Conservation (phyloP, 2,888 invertebrate species). For the Argyresthia goedartella region DNA sequence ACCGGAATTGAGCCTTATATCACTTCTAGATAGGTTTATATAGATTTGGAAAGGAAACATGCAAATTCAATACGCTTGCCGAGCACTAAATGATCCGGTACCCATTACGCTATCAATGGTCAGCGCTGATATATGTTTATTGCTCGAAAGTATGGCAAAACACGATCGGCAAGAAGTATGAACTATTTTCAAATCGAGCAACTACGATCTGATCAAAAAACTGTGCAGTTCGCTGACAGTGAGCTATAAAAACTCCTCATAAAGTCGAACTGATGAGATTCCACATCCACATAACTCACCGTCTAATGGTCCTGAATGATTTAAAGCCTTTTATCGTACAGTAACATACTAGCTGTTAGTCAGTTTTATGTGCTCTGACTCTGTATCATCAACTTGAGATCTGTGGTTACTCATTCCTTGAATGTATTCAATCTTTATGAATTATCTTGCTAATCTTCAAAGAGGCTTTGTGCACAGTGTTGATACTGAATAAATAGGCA, state of each 20-base stretch:
- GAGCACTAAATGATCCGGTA: slow-evolving; percentile 50
- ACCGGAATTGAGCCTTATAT: slow-evolving; percentile 13
- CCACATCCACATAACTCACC: slow-evolving; percentile 62
- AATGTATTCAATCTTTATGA: too few species aligned
- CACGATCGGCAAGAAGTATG: slow-evolving; percentile 41
- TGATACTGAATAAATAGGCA: not conserved
- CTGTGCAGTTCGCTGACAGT: slow-evolving; percentile 50
- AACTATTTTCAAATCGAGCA: slow-evolving; percentile 30
- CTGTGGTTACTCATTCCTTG: too few species aligned
- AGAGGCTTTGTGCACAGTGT: too few species aligned
- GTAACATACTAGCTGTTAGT: slow-evolving; percentile 43
- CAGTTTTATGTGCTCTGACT: slow-evolving; percentile 57
- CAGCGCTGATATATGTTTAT: slow-evolving; percentile 62
- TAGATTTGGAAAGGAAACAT: slow-evolving; percentile 29
- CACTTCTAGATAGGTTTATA: too few species aligned
- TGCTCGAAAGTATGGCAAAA: slow-evolving; percentile 46
- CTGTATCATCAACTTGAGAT: not conserved
- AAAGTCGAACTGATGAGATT: slow-evolving; percentile 59
- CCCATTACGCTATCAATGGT: slow-evolving; percentile 60
- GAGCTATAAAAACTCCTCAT: slow-evolving; percentile 64
- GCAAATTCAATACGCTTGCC: slow-evolving; percentile 30
- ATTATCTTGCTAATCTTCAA: too few species aligned
- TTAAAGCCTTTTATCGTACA: slow-evolving; percentile 69
- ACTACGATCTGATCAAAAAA: slow-evolving; percentile 26
- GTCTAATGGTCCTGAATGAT: slow-evolving; percentile 67